Percentiles rank a stretch among this genome's conserved stretches.
Evolutionary conservation across 1,140 invertebrate genomes (phyloP).

Genomic region (Drosophila nebulosa): DNA sequence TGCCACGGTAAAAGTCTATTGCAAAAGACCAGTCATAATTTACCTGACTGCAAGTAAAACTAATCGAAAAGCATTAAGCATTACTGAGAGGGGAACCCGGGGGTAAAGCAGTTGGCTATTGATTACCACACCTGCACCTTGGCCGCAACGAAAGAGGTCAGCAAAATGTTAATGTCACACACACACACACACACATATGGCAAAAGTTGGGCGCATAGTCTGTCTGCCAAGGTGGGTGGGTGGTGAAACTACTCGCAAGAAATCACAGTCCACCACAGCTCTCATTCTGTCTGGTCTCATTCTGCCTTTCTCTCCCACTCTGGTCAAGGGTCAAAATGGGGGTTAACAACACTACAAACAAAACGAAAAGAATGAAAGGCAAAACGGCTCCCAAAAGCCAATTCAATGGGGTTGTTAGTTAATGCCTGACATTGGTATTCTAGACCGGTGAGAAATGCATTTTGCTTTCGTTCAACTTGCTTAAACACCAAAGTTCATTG

Average conservation of each 20-base stretch:
- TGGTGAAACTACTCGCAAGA: constrained; percentile 33
- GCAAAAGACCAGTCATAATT: constrained; percentile 54
- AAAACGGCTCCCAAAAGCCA: constrained; percentile 32
- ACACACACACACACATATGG: constrained; percentile 13
- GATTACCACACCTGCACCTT: constrained; percentile 74
- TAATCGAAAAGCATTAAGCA: constrained; percentile 76
- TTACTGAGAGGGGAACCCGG: constrained; percentile 35
- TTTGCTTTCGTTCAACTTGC: constrained; percentile 7
- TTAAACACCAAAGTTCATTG: constrained; percentile 67
- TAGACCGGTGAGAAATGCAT: constrained; percentile 64
- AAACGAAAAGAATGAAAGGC: constrained; percentile 11
- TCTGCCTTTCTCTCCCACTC: not conserved
- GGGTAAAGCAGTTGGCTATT: constrained; percentile 43
- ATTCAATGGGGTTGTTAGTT: constrained; percentile 12
- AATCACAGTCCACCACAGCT: constrained; percentile 63
- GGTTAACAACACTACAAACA: constrained; percentile 48
- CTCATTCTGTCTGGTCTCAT: not conserved
- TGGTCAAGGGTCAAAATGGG: constrained; percentile 53
- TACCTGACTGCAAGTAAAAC: constrained; percentile 48
- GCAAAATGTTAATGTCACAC: constrained; percentile 75
- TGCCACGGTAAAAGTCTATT: not conserved
- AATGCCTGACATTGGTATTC: constrained; percentile 38
- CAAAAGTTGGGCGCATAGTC: constrained; percentile 25
- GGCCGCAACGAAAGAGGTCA: constrained; percentile 73
- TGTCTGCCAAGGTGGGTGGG: constrained; percentile 4